Evolutionary conservation across 1,140 invertebrate genomes (phyloP), one percentile per base, ranked within the genome.

Genomic region (Heliconius congener): DNA sequence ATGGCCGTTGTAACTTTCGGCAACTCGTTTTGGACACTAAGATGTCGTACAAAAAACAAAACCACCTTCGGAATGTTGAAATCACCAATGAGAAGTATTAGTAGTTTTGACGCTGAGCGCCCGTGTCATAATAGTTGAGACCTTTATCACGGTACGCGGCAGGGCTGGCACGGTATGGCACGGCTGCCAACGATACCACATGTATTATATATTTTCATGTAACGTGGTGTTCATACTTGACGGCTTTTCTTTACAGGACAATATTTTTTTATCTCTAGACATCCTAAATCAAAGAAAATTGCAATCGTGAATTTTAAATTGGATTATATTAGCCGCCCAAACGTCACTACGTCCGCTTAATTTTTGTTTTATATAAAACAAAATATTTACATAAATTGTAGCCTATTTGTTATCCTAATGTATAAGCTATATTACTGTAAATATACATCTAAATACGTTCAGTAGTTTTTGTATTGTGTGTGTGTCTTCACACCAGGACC

Each of bases 91-190:
- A 89, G 89, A 90, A 89, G 83, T 91, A 91, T 91, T 89, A 90
- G 88, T 90, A 90, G 90, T 94, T 93, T 94, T 91, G 92, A 90
- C 88, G 90, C 91, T 88, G 88, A 86, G 83, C 82, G 86, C 77
- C 85, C 87, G 90, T 93, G 90, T 93, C 88, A 93, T 90, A 92
- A 93, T 90, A 92, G 90, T 90, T 93, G 88, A 89, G 85, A 87
- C 90, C 87, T 90, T 90, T 89, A 88, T 90, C 85, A 87, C 80
- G 89, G 88, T 82, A 82, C 83, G 82, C 83, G 83, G 86, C 84
- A 79, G 83, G 82, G 79, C 90, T 90, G 92, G 91, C 86, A 94
- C 92, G 84, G 90, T 90, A 88, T 89, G 92, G 90, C 89, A 94
- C 92, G 88, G 76, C 87, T 83, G 85, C 85, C 85, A 80, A 83